Percentiles rank a stretch among this genome's conserved stretches.
These are phyloP conservation scores for Trinectes maculatus DNA, from an alignment of 2,113 vertebrate species.

Conservation along the genomic window DNA sequence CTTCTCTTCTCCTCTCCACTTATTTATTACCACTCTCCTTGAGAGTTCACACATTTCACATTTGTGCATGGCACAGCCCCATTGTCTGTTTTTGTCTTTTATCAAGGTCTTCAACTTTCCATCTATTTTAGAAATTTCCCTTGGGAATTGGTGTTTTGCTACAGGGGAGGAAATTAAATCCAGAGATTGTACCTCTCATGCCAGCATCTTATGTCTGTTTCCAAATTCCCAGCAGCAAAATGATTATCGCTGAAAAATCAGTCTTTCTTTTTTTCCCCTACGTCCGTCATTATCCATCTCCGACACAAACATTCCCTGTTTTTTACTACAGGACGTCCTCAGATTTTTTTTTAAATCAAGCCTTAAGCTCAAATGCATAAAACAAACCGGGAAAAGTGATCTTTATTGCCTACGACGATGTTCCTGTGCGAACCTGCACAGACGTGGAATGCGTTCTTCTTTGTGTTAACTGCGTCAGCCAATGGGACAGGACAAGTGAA, in stretches of 20 bases:
- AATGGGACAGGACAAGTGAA: not conserved
- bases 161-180: slow-evolving; percentile 29
- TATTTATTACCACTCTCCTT: not conserved
- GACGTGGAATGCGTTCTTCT: slow-evolving; percentile 22
- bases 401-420: slow-evolving; percentile 8
- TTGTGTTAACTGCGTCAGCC: slow-evolving; percentile 20
- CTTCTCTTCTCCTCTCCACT: not conserved
- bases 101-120: not conserved
- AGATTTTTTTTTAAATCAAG: slow-evolving; percentile 4
- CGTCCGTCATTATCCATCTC: no score
- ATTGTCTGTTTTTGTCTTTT: not conserved
- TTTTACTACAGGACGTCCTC: not conserved
- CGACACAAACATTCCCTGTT: not conserved
- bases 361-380: slow-evolving; percentile 1
- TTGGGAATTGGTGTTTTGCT: slow-evolving; percentile 14
- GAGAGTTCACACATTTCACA: not conserved
- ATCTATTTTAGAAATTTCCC: slow-evolving; percentile 5
- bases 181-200: slow-evolving; percentile 2
- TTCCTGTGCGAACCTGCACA: not conserved
- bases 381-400: slow-evolving; percentile 13
- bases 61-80: not conserved
- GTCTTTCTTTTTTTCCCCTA: not conserved
- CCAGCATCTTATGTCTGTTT: not conserved
- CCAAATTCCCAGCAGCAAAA: slow-evolving; percentile 1
- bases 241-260: not conserved